phyloP scores from a whole-genome alignment of 2,113 vertebrate species.

The Myotis lucifugus region DNA sequence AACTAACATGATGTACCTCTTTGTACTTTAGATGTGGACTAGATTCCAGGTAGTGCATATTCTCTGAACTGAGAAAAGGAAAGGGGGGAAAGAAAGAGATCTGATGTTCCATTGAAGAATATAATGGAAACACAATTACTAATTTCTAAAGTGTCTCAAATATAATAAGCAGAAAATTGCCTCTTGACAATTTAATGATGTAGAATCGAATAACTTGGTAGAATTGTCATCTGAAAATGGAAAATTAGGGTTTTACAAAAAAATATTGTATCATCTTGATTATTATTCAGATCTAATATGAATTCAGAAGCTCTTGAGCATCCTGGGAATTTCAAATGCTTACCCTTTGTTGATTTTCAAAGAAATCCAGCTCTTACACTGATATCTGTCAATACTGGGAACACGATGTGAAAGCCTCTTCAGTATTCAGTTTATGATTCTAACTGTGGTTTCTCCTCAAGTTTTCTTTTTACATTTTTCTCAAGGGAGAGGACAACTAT shows the following conservation, averaged over 20 bases:
- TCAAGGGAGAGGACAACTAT: neutral
- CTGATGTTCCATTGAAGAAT: neutral
- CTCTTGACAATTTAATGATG: constrained; percentile 68
- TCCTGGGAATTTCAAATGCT: neutral
- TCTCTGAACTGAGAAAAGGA: neutral
- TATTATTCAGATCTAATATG: constrained; percentile 39
- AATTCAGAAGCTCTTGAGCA: neutral
- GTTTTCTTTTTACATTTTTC: constrained; percentile 4
- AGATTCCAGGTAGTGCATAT: neutral
- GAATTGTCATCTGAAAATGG: constrained; percentile 37
- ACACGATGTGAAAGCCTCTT: neutral
- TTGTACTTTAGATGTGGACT: neutral
- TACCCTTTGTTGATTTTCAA: constrained; percentile 12
- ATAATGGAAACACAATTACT: constrained; percentile 27
- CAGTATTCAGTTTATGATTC: neutral
- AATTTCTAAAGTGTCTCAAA: constrained; percentile 53
- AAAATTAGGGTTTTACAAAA: constrained; percentile 58
- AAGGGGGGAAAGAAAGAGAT: neutral
- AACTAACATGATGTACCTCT: neutral
- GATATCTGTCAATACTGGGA: neutral
- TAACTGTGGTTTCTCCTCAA: neutral
- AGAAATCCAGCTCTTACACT: neutral
- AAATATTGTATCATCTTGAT: constrained; percentile 37
- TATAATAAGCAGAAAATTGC: constrained; percentile 25
- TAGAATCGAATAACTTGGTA: constrained; percentile 13